phyloP scores from a whole-genome alignment of 1,140 invertebrate species.

The Drosophila athabasca region DNA sequence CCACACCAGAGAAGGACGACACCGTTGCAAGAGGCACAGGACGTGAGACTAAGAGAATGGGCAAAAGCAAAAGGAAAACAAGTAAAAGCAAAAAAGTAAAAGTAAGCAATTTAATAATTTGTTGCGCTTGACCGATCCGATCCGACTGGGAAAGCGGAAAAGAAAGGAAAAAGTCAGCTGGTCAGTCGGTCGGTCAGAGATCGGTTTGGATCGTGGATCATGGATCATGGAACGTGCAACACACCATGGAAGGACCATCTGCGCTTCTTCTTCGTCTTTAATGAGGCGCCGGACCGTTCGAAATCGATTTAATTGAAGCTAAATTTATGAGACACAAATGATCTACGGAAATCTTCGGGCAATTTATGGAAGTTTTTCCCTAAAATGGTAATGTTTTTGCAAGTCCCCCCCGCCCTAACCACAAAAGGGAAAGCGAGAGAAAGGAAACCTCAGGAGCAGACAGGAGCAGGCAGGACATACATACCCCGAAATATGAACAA shows the following conservation, averaged over 20 bases:
- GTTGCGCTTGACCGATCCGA: constrained; percentile 47
- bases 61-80: constrained; percentile 61
- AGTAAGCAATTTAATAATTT: constrained; percentile 74
- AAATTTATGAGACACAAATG: constrained; percentile 55
- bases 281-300: constrained; percentile 60
- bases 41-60: not conserved
- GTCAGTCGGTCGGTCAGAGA: constrained; percentile 43
- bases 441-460: constrained; percentile 12
- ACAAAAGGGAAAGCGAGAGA: constrained; percentile 1
- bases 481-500: constrained; percentile 32
- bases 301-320: constrained; percentile 65
- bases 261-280: constrained; percentile 31
- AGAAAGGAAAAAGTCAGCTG: constrained; percentile 66
- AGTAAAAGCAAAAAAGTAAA: constrained; percentile 42
- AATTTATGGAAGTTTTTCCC: not conserved
- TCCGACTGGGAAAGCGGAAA: constrained; percentile 48
- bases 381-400: constrained; percentile 16
- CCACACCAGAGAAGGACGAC: constrained; percentile 3
- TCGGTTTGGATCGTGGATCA: constrained; percentile 13
- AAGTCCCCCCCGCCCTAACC: constrained; percentile 22
- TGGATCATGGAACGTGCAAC: too few species aligned
- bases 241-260: constrained; percentile 16
- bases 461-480: not conserved
- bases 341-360: constrained; percentile 12
- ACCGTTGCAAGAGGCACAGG: constrained; percentile 5